These are phyloP conservation scores for Haliclona indistincta DNA, from an alignment of 37 sponge, comb jelly and placozoan genomes.

Conservation along the genomic window DNA sequence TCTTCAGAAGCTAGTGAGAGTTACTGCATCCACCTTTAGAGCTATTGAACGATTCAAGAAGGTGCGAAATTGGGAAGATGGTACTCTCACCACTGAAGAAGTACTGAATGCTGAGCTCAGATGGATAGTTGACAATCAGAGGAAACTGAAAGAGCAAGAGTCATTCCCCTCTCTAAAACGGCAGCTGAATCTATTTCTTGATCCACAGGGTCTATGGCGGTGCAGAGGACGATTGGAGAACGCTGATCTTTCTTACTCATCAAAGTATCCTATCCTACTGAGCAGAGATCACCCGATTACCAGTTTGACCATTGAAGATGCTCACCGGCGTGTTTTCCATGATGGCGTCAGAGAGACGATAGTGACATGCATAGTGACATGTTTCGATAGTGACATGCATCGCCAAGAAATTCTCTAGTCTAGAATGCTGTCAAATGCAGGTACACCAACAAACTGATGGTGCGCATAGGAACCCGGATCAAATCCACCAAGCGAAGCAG, in stretches of 20 bases:
- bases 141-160: not conserved
- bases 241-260: not conserved
- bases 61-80: not conserved
- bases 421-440: no score
- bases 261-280: slow-evolving; percentile 26
- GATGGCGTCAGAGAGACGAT: no score
- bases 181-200: slow-evolving; percentile 19
- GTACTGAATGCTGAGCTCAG: not conserved
- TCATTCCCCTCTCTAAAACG: not conserved
- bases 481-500: no score
- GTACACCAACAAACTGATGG: no score
- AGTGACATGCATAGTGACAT: no score
- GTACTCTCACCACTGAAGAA: not conserved
- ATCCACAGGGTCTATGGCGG: slow-evolving; percentile 5
- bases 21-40: slow-evolving; percentile 16
- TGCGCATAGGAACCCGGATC: no score
- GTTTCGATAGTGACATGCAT: no score
- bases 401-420: no score
- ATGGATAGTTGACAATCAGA: slow-evolving; percentile 1
- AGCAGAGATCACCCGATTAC: slow-evolving; percentile 10
- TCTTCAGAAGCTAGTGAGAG: slow-evolving; percentile 14
- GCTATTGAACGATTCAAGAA: slow-evolving; percentile 5
- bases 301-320: not conserved
- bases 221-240: slow-evolving; percentile 23
- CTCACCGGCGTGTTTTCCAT: no score